phyloP scores from a whole-genome alignment of 2,113 vertebrate species.

The Neolamprologus variostigma region DNA sequence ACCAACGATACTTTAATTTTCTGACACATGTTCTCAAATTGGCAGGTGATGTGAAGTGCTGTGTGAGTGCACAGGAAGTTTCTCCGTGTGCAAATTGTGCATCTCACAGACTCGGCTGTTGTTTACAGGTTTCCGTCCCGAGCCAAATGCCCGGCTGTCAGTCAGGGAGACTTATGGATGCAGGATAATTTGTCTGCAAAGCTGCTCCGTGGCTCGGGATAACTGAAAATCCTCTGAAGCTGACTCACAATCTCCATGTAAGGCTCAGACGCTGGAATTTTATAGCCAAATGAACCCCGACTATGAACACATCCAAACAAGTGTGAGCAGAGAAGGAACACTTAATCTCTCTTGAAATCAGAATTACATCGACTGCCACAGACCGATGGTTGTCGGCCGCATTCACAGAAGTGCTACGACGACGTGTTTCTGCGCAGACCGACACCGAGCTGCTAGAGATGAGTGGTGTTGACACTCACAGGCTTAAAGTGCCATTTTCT shows the following conservation, averaged over 20 bases:
- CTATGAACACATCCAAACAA: neutral
- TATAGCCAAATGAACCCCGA: slow-evolving; percentile 21
- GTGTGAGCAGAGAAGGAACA: neutral
- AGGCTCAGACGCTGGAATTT: slow-evolving; percentile 11
- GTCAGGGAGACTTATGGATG: slow-evolving; percentile 43
- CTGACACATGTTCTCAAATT: neutral
- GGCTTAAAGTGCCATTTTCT: neutral
- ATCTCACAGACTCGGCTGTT: neutral
- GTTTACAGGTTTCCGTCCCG: slow-evolving; percentile 17
- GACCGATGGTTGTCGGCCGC: neutral
- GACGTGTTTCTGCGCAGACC: neutral
- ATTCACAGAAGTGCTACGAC: neutral
- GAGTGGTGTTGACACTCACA: neutral
- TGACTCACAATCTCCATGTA: slow-evolving; percentile 15
- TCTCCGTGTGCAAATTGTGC: neutral
- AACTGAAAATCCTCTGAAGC: slow-evolving; percentile 46
- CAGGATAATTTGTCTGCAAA: slow-evolving; percentile 56
- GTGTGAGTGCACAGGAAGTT: neutral
- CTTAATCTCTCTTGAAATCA: slow-evolving; percentile 37
- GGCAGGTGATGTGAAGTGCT: neutral
- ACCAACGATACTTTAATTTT: neutral
- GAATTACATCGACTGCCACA: neutral
- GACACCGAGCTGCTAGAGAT: neutral
- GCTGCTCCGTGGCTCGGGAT: slow-evolving; percentile 42
- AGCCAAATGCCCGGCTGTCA: slow-evolving; percentile 29